Conservation (phyloP, 2,113 vertebrate species). For the Pluvialis apricaria region DNA sequence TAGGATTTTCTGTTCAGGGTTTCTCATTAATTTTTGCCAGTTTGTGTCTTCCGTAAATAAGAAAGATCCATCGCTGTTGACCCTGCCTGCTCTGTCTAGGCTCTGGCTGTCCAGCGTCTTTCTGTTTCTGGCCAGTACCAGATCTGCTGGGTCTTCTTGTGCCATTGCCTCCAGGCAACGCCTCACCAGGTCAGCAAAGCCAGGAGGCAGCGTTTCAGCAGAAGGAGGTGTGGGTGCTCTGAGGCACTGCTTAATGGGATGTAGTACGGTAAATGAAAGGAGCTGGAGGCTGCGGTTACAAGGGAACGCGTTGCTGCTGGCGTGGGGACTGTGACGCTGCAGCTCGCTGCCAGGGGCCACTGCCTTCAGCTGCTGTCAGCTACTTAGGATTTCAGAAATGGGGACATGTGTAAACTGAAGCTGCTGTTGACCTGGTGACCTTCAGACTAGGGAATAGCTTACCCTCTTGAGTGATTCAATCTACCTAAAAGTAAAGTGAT, state of each 20-base stretch:
- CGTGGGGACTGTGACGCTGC: background rate
- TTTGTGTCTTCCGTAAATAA: background rate
- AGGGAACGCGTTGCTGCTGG: accelerated
- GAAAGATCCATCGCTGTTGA: background rate
- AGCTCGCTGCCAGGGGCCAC: background rate
- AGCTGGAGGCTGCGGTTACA: background rate
- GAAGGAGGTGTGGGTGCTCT: background rate
- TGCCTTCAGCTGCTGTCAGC: background rate
- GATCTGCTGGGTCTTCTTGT: background rate
- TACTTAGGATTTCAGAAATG: background rate
- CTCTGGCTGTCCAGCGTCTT: background rate
- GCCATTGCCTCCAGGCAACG: background rate
- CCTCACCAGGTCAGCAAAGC: background rate
- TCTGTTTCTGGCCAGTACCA: background rate
- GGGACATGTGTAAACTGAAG: background rate
- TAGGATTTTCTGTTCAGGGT: background rate
- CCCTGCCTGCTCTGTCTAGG: background rate
- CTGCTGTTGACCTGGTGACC: background rate
- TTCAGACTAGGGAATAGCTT: background rate
- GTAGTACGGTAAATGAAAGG: background rate
- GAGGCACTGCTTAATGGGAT: background rate
- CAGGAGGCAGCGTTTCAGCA: background rate
- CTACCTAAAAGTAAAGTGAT: background rate
- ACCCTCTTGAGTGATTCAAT: background rate
- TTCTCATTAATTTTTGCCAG: background rate